Evolutionary conservation across 2,113 vertebrate species (phyloP), one percentile per base, ranked within the genome.

Genomic region (Calypte anna): DNA sequence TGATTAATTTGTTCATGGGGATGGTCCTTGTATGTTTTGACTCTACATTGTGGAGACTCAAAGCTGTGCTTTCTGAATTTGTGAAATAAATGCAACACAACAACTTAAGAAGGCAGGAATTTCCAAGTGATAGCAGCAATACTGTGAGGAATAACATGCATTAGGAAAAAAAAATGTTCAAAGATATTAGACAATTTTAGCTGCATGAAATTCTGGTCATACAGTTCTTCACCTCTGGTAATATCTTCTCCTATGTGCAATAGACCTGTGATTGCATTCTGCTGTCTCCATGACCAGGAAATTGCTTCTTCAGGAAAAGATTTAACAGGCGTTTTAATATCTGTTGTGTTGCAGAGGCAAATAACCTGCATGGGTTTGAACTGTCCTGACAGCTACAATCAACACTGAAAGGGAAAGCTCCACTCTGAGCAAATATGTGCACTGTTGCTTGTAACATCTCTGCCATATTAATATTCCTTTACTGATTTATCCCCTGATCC

Each of bases 251-350:
- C 63, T 82, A 92, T 88, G 83, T 83, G 86, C 86, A 58, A 21
- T 28, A 70, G 82, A 95, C 57, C 36, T 80, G 69, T 81, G 86
- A 96, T 90, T 95, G 76, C 89, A 40, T 88, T 54, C 82, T 61
- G 20, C 62, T 72, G 20, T 72, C 83, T 77, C 43, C 23, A 10
- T 14, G 20, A 58, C 79, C n/a, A 73, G 84, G 48, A 96, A 73
- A 96, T 93, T 93, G 74, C 74, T 96, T 91, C 87, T 91, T 80
- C 77, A 91, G 82, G 64, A 96, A 76, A 75, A 82, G 58, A 40
- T 48, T 51, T 73, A 94, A 94, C 80, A 66, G 82, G 44, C 70
- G 69, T 94, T 96, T 96, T 79, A 96, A 94, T 95, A 69, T 33
- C 86, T 79, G 58, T 79, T 69, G 75, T 82, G 92, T 69, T 89